Evolutionary conservation across 64 coral and sea anemone genomes (phyloP).

Genomic region (Montipora cactus): DNA sequence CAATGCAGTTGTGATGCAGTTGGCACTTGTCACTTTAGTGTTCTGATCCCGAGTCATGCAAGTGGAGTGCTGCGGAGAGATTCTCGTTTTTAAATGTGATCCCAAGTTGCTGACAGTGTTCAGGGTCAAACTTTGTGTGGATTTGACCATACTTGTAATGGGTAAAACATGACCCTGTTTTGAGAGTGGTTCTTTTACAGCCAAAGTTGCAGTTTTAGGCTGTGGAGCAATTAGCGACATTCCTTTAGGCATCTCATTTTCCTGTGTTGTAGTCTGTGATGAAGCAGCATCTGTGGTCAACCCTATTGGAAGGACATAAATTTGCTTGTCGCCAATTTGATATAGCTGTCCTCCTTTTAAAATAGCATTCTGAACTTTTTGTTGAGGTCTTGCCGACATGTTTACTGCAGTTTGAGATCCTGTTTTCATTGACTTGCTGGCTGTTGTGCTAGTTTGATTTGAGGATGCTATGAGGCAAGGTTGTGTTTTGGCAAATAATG

Average conservation of each 20-base stretch:
- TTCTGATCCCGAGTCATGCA: too few species aligned
- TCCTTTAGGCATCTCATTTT: background rate
- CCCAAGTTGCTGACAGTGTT: background rate
- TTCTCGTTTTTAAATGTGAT: background rate
- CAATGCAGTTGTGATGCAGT: background rate
- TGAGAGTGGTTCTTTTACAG: background rate
- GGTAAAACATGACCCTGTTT: background rate
- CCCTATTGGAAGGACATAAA: constrained; percentile 5
- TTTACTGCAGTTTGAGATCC: background rate
- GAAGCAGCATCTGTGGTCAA: background rate
- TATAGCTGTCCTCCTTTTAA: constrained; percentile 15
- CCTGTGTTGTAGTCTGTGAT: background rate
- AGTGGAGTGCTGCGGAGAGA: background rate
- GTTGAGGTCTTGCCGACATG: background rate
- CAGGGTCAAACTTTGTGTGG: background rate
- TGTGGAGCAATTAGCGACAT: background rate
- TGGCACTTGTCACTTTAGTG: too few species aligned
- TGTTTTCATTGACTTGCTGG: background rate
- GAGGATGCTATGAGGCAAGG: background rate
- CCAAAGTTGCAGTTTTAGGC: background rate
- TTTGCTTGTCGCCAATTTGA: constrained; percentile 1
- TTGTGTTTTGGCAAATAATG: background rate
- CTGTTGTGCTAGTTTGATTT: background rate
- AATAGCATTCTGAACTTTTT: constrained; percentile 4
- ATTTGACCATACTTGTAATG: background rate